Percentiles rank a stretch among this genome's conserved stretches.
phyloP scores from a whole-genome alignment of 2,888 invertebrate genomes.

The Apodemia hepburni region DNA sequence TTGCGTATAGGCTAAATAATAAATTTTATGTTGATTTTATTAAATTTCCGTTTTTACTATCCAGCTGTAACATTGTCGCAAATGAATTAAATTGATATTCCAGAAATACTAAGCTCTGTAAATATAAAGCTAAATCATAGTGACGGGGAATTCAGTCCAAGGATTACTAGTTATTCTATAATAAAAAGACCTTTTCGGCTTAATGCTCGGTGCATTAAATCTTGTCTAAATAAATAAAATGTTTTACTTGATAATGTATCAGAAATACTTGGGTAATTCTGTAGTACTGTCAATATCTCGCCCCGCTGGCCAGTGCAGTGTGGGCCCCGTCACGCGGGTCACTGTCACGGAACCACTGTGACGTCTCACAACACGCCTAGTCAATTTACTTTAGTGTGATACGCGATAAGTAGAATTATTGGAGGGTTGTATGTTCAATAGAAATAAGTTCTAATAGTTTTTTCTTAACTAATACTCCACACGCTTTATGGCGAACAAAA shows the following conservation, averaged over 20 bases:
- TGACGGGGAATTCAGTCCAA: background rate
- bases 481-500: background rate
- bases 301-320: too few relatives aligned
- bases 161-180: background rate
- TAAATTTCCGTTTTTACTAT: too few relatives aligned
- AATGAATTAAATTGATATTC: background rate
- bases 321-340: constrained; percentile 26
- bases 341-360: constrained; percentile 39
- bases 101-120: constrained; percentile 1
- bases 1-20: too few relatives aligned
- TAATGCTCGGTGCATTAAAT: constrained; percentile 11
- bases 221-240: too few relatives aligned
- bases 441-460: background rate
- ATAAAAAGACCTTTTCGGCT: background rate
- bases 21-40: too few relatives aligned
- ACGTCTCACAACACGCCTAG: constrained; percentile 75
- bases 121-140: background rate
- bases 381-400: constrained; percentile 81
- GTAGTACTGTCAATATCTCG: too few relatives aligned
- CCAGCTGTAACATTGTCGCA: too few relatives aligned
- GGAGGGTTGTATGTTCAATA: constrained; percentile 38
- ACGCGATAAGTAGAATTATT: constrained; percentile 72
- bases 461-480: background rate
- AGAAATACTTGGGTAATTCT: too few relatives aligned
- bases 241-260: too few relatives aligned